Evolutionary conservation across 2,113 vertebrate genomes (phyloP).

Genomic region (Heterotilapia buettikoferi): DNA sequence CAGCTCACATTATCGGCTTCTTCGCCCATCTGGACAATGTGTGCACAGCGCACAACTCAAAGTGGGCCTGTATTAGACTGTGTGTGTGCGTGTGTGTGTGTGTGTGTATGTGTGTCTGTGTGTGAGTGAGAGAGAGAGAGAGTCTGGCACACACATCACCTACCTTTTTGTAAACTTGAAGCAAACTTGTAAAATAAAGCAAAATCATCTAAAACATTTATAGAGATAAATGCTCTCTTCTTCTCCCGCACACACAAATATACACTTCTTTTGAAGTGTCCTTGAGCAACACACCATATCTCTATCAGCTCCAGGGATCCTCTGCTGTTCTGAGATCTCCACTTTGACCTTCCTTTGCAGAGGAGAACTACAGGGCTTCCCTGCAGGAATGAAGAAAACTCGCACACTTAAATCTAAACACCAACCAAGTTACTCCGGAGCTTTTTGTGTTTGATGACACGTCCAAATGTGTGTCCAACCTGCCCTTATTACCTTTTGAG

Average conservation of each 20-base stretch:
- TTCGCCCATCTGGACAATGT: constrained; percentile 53
- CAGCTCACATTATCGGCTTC: constrained; percentile 29
- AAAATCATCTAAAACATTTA: neutral
- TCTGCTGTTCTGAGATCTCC: neutral
- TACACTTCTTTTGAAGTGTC: neutral
- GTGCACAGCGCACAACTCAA: neutral
- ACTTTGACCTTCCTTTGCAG: constrained; percentile 14
- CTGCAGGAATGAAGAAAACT: neutral
- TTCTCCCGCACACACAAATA: neutral
- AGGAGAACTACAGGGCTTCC: neutral
- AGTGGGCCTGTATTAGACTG: neutral
- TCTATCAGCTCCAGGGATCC: neutral
- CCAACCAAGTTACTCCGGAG: neutral
- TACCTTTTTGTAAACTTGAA: neutral
- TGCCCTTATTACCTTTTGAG: constrained; percentile 4
- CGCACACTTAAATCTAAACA: neutral
- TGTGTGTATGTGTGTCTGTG: rapidly evolving
- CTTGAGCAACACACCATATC: neutral
- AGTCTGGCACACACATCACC: neutral
- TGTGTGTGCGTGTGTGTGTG: neutral
- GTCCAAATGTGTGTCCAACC: neutral
- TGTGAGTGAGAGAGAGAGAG: neutral
- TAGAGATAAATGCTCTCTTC: neutral
- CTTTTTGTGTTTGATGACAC: neutral
- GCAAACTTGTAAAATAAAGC: neutral